Percentiles rank a stretch among this genome's conserved stretches.
These are phyloP conservation scores for Melanerpes aurifrons DNA, from an alignment of 2,113 vertebrate genomes.

Conservation along the genomic window DNA sequence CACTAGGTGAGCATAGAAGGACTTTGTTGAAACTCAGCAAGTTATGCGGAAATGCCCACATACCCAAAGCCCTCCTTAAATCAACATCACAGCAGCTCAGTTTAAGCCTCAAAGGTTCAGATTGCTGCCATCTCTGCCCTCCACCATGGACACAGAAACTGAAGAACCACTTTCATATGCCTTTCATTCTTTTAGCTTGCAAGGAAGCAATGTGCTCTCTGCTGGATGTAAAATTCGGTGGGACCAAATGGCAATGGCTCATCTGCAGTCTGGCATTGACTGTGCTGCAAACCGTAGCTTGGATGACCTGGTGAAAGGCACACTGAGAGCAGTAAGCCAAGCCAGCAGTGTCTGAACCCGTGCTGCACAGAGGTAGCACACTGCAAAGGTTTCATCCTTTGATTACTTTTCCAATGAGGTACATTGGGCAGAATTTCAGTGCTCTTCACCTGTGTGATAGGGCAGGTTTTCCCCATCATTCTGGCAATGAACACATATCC, in stretches of 20 bases:
- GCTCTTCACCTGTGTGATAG: background rate
- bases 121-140: background rate
- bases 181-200: background rate
- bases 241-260: background rate
- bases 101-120: background rate
- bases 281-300: background rate
- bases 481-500: background rate
- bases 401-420: background rate
- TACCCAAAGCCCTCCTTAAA: background rate
- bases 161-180: background rate
- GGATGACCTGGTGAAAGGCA: background rate
- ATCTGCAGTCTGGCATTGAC: background rate
- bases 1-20: background rate
- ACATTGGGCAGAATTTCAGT: background rate
- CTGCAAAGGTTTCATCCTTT: background rate
- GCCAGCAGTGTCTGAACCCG: background rate
- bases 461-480: background rate
- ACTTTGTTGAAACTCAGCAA: background rate
- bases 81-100: accelerated
- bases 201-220: background rate
- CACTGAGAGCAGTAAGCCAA: background rate
- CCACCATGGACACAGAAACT: background rate
- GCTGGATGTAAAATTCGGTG: background rate
- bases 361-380: background rate
- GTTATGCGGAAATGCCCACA: background rate